Evolutionary conservation across 2,888 invertebrate genomes (phyloP), one percentile per base, ranked within the genome.

Genomic region (Polymixis lichenea): DNA sequence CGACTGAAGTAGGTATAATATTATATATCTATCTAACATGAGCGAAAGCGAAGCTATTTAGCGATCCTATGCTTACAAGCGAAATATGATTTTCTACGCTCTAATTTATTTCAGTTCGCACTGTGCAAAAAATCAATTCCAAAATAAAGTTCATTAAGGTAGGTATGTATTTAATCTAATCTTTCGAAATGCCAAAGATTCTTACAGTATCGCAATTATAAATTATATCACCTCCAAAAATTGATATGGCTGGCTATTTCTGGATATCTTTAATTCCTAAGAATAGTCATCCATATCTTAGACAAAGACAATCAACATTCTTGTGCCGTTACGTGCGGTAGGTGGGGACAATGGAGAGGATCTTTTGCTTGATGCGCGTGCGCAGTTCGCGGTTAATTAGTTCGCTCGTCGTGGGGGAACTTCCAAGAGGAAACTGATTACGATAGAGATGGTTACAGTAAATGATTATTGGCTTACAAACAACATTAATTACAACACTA

Each of bases 281-380:
- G 46, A 68, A 73, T 77, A 83, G 22, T 22, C 17, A 62, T 49
- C 43, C 53, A 53, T 66, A 66, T 75, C 69, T 64, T 6, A 73
- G 49, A 46, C 65, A 46, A 58, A 80, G 71, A 70, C 70, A 79
- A 83, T 85, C 60, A 85, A 85, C 72, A 85, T 85, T 85, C 86
- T 60, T 56, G 38, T 32, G 60, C 15, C 43, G 28, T 74, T 58
- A 72, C 65, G 53, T 43, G 65, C 62, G 61, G 76, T 43, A 68
- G 68, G 79, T 62, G 72, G 55, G 32, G 71, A 60, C 69, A 67
- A 38, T 13, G 43, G 11, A 11, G 11, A 46, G 70, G 60, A 55
- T 72, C 55, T 60, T 38, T 80, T 46, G 69, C 60, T 56, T 43
- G 55, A 49, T 72, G 85, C 79, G 82, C 72, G 53, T 67, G 79